A percentile compares a stretch with the other conserved stretches of the same genome.
Conservation (phyloP, 2,113 vertebrate genomes). For the Dicrurus megarhynchus region DNA sequence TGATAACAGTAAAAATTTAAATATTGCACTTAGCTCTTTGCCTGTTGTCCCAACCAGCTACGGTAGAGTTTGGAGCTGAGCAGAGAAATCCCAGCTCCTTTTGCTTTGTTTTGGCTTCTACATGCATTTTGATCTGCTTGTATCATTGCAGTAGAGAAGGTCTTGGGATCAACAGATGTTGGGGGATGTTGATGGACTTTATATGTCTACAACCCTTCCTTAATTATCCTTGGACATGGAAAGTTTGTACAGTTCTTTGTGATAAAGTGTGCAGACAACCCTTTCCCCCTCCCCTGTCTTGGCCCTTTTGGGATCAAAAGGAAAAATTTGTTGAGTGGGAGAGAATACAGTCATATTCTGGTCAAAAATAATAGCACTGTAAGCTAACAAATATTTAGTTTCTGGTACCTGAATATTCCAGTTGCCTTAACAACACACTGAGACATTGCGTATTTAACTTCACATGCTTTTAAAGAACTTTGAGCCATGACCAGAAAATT, state of each 20-base stretch:
- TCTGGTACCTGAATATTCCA: neutral
- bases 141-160: neutral
- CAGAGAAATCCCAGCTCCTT: neutral
- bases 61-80: neutral
- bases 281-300: neutral
- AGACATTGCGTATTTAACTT: neutral
- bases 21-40: neutral
- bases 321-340: neutral
- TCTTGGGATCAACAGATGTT: neutral
- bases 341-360: neutral
- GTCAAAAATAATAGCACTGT: neutral
- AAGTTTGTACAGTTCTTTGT: neutral
- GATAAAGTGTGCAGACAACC: neutral
- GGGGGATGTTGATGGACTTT: neutral
- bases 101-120: neutral
- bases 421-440: slow-evolving; percentile 15
- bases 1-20: neutral
- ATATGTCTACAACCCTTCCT: neutral
- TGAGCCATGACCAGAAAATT: slow-evolving; percentile 12
- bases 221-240: neutral
- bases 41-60: neutral
- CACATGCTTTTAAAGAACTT: slow-evolving; percentile 16
- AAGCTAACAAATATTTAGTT: neutral
- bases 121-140: neutral
- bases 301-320: neutral